A percentile compares a stretch with the other conserved stretches of the same genome.
Evolutionary conservation across 2,113 vertebrate genomes (phyloP).

Genomic region (Grallaria varia): DNA sequence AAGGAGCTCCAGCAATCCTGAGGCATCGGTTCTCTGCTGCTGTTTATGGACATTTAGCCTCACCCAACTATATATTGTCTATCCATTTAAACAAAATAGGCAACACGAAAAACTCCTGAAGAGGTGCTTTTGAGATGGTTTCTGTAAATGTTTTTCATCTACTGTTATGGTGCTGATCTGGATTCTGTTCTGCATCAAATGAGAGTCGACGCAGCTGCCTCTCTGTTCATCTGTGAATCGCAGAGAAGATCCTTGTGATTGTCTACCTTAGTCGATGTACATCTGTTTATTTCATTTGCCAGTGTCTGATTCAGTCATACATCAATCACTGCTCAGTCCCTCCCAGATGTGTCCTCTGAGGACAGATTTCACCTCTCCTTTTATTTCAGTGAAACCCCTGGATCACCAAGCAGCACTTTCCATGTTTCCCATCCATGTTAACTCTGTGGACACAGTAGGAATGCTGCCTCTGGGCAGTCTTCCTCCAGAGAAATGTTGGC

Average conservation of each 20-base stretch:
- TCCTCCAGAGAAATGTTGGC: background rate
- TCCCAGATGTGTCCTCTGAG: background rate
- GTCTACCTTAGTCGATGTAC: background rate
- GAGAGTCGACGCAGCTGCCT: background rate
- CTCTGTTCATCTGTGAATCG: background rate
- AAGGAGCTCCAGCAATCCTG: background rate
- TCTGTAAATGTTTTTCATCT: background rate
- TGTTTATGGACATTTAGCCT: background rate
- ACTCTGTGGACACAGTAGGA: background rate
- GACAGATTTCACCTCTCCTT: background rate
- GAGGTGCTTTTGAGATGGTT: background rate
- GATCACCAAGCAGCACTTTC: background rate
- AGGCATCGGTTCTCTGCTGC: background rate
- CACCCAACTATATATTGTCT: background rate
- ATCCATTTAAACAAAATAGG: background rate
- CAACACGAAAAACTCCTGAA: background rate
- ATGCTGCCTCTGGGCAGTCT: background rate
- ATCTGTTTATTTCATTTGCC: background rate
- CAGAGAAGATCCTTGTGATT: background rate
- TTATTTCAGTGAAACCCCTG: background rate
- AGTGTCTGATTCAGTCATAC: background rate
- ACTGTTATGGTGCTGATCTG: background rate
- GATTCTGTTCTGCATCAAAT: background rate
- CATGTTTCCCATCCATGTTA: background rate
- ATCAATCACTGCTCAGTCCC: background rate